Base-by-base conservation (phyloP, 1,140 invertebrate species). In the Ephestia elutella region DNA sequence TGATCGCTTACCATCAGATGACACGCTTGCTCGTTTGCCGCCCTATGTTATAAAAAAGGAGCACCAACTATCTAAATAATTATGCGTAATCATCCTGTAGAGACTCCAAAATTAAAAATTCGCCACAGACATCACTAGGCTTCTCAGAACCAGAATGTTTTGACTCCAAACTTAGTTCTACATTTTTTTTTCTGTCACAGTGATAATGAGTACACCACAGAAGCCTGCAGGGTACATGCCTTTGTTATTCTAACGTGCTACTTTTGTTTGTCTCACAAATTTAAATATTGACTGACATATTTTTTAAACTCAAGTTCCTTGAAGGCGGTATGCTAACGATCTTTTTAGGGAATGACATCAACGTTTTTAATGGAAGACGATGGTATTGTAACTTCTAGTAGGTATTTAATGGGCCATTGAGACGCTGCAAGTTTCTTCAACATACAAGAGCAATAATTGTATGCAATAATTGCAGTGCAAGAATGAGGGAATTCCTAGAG, bases 141-240 rank as follows among this genome's bases (percentile, higher is more conserved):
- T 21, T 83, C 80, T 70, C 13, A 71, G 80, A 80, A 83, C 66
- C 68, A 70, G 65, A 71, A 68, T 75, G 75, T 78, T 82, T 72
- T 75, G 73, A 77, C 70, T 73, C 63, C 51, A 62, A 55, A 56
- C 67, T 67, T 53, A 53, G 50, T 53, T 53, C 68, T 68, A 63
- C 62, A 60, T 49, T 51, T 73, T 78, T 74, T 79, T 73, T 64
- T 51, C 50, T 62, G 54, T 68, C 65, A 58, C 73, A 72, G 73
- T 73, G 66, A 70, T 72, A 65, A 76, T 71, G 51, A 54, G 11
- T 13, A 28, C 13, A 38, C 1, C 21, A 49, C 35, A 54, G 35
- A 17, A 32, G 15, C 57, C 63, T 20, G 61, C 60, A 49, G 64
- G 67, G 63, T 48, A 59, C 59, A 38, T 53, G 58, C 49, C 21